Percentiles rank a stretch among this genome's conserved stretches.
These are phyloP conservation scores for Ciconia stormi DNA, from an alignment of 2,113 vertebrate genomes.

Conservation along the genomic window DNA sequence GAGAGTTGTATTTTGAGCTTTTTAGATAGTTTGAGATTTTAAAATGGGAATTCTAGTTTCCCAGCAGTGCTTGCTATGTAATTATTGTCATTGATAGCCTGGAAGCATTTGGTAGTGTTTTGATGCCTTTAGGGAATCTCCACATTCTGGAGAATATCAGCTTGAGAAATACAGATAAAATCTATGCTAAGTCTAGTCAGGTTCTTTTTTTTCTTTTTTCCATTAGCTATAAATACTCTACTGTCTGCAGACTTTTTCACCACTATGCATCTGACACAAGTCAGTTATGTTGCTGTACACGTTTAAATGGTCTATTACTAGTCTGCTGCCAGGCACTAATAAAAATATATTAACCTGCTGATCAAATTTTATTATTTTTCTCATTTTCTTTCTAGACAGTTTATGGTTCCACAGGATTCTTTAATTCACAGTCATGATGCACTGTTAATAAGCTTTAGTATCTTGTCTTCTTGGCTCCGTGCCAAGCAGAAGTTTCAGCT, in stretches of 20 bases:
- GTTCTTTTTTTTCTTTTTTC: neutral
- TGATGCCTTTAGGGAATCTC: neutral
- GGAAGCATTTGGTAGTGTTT: neutral
- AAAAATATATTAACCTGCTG: slow-evolving; percentile 51
- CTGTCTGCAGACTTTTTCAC: neutral
- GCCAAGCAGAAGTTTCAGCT: slow-evolving; percentile 55
- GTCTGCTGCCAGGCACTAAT: slow-evolving; percentile 40
- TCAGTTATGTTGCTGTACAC: neutral
- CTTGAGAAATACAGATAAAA: neutral
- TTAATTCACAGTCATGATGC: slow-evolving; percentile 39
- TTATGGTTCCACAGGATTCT: slow-evolving; percentile 47
- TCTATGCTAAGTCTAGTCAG: neutral
- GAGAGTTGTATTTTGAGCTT: neutral
- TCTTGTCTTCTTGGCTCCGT: slow-evolving; percentile 39
- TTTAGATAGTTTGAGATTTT: neutral
- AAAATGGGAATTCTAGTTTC: neutral
- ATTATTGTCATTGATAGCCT: neutral
- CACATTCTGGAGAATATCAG: neutral
- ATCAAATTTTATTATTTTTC: slow-evolving; percentile 52
- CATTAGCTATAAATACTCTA: neutral
- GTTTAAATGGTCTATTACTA: slow-evolving; percentile 36
- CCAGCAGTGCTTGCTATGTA: neutral
- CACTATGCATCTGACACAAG: neutral
- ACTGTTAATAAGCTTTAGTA: slow-evolving; percentile 33
- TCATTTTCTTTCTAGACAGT: slow-evolving; percentile 43